These are phyloP conservation scores for Dipodomys stephensi DNA, from an alignment of 2,113 vertebrate species.

Conservation along the genomic window DNA sequence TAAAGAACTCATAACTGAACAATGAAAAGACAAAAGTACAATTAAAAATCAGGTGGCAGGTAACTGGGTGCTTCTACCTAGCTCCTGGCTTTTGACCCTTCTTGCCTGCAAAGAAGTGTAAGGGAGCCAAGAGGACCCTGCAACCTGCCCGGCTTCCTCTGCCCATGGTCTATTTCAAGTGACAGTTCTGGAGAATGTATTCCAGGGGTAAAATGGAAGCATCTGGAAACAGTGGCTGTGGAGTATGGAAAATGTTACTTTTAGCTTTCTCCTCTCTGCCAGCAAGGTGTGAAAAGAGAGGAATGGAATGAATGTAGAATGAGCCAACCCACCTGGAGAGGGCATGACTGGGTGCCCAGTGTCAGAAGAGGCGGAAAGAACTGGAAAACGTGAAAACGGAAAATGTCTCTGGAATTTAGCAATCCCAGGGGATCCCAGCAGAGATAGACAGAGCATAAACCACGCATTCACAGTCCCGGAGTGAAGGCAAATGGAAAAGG, in stretches of 20 bases:
- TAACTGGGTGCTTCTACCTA: accelerated
- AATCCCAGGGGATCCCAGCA: background rate
- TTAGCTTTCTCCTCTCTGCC: background rate
- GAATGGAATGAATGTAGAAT: background rate
- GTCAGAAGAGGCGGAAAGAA: background rate
- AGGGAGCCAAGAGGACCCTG: no score
- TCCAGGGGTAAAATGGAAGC: background rate
- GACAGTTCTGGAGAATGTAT: background rate
- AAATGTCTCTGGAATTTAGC: background rate
- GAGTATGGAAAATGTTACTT: background rate
- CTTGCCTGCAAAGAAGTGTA: background rate
- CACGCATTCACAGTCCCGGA: background rate
- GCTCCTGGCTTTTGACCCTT: background rate
- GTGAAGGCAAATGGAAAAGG: background rate
- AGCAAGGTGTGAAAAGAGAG: background rate
- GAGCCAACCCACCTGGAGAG: background rate
- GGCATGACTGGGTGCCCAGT: background rate
- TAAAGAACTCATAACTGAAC: background rate
- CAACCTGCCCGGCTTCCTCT: background rate
- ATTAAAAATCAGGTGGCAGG: background rate
- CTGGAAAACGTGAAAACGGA: background rate
- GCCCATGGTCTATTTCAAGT: background rate
- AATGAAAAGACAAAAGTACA: background rate
- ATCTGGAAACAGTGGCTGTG: background rate
- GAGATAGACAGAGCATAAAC: background rate